phyloP scores from a whole-genome alignment of 35 echinoderm and acorn worm species.

The Strongylocentrotus purpuratus region DNA sequence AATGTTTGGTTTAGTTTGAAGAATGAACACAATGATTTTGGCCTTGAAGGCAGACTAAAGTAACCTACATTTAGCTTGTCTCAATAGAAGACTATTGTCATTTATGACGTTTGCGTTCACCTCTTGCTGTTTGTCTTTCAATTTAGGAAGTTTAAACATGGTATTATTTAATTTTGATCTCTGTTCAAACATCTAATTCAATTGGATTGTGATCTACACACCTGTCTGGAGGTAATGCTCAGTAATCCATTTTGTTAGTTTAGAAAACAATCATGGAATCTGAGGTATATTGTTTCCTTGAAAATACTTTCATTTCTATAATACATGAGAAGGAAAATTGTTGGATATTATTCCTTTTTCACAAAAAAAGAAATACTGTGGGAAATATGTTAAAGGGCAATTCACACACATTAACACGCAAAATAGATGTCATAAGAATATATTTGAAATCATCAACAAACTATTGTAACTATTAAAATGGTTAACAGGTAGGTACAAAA shows the following conservation, averaged over 20 bases:
- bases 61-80: background rate
- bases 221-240: background rate
- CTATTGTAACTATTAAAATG: too few species aligned
- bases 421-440: too few species aligned
- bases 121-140: background rate
- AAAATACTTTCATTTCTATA: too few species aligned
- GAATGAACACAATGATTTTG: background rate
- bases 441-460: too few species aligned
- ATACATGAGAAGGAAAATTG: too few species aligned
- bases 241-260: background rate
- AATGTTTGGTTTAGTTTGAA: background rate
- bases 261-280: background rate
- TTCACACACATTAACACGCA: too few species aligned
- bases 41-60: background rate
- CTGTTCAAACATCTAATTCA: background rate
- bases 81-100: background rate
- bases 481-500: too few species aligned
- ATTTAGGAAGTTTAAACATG: background rate
- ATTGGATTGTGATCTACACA: background rate
- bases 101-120: background rate
- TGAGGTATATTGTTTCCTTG: too few species aligned
- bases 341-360: too few species aligned
- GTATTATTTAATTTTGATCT: background rate
- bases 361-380: too few species aligned
- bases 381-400: too few species aligned